Percentiles rank a stretch among this genome's conserved stretches.
phyloP scores from a whole-genome alignment of 2,113 vertebrate species.

The Xenopus borealis region DNA sequence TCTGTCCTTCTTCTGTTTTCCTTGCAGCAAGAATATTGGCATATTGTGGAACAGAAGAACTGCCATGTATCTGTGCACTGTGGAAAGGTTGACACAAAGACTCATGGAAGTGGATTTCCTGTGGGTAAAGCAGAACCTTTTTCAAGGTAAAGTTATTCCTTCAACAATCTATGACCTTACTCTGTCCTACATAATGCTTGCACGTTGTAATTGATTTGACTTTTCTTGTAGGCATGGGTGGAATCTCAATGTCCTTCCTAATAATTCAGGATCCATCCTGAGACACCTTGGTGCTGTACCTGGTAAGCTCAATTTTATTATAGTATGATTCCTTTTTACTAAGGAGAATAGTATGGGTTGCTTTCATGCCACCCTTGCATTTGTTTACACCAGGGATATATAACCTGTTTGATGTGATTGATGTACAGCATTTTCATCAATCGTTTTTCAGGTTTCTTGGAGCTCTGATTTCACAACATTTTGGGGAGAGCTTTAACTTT shows the following conservation, averaged over 20 bases:
- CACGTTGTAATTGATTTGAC: not conserved
- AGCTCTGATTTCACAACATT: no score
- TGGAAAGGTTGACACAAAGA: constrained; percentile 96
- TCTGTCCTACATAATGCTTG: not conserved
- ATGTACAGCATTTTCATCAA: no score
- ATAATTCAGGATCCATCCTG: constrained; percentile 98
- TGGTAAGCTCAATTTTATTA: constrained; percentile 68
- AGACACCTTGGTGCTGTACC: constrained; percentile 98
- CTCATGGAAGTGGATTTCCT: constrained; percentile 94
- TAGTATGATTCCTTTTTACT: not conserved
- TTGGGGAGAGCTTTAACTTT: no score
- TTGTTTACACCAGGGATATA: no score
- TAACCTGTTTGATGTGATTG: no score
- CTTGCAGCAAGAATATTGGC: constrained; percentile 95
- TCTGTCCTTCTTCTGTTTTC: not conserved
- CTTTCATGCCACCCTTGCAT: no score
- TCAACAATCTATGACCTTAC: not conserved
- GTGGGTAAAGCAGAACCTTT: constrained; percentile 96
- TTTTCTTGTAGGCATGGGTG: constrained; percentile 84
- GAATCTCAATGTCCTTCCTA: constrained; percentile 98
- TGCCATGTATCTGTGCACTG: constrained; percentile 95
- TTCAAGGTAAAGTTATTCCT: constrained; percentile 73
- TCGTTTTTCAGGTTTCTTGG: no score
- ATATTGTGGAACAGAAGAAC: constrained; percentile 92
- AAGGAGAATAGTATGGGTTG: no score